Evolutionary conservation across 2,888 invertebrate species (phyloP), one percentile per base, ranked within the genome.

Genomic region (Ischnus inquisitorius): DNA sequence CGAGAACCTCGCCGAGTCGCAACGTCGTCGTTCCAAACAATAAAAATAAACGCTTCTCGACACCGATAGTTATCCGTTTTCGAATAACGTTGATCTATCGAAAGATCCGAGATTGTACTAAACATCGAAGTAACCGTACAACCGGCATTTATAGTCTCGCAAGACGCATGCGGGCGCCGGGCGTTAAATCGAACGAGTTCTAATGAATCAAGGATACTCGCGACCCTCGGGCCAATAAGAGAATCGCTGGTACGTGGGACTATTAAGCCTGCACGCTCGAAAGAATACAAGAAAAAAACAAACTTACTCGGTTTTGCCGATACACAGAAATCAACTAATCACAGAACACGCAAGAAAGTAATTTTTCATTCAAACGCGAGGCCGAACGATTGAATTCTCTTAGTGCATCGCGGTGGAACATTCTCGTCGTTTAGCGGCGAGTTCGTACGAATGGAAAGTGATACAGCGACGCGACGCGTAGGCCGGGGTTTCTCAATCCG

Each of bases 401-500:
- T 16, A 25, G 54, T 39, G 6, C 57, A 8, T 6, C n/a, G 57
- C 22, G 19, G 39, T n/a, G 46, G 5, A 62, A 14, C 16, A 46
- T 60, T 60, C 72, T 12, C 43, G 16, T 28, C 28, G 60, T 43
- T 10, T n/a, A 10, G 19, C 2, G 22, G 28, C 0, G 54, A 19
- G 54, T 12, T 54, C 3, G 19, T 2, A 46, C 12, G 3, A 54
- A 19, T 22, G 14, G 34, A 16, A 46, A 62, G 60, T 14, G 16
- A 62, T 46, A 34, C 6, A 43, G 16, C 10, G 25, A 51, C 25
- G 48, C 22, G 43, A 54, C n/a, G 41, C 22, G 54, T 54, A 51
- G 16, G 41, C 19, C 54, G 28, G 39, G 39, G 22, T 78, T 67
- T 74, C 57, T 67, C 57, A 67, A 54, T 78, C 46, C 60, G 12